A percentile compares a stretch with the other conserved stretches of the same genome.
These are phyloP conservation scores for Tachystola acroxantha DNA, from an alignment of 2,888 invertebrate genomes.

Conservation along the genomic window DNA sequence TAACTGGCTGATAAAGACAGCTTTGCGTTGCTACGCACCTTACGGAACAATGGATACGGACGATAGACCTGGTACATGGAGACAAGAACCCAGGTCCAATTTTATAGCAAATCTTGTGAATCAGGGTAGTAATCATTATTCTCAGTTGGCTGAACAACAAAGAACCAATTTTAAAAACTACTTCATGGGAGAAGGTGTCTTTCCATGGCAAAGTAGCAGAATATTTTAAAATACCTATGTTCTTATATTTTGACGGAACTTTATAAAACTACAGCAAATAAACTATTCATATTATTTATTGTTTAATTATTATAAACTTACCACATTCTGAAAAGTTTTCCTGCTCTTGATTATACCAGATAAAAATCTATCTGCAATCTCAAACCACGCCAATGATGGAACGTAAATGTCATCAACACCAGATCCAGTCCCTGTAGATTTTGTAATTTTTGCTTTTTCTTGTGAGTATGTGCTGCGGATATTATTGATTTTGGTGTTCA, in stretches of 20 bases:
- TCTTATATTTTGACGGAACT: no score
- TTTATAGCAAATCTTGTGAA: slow-evolving; percentile 2
- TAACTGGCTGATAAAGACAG: slow-evolving; percentile 5
- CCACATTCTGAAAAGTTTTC: slow-evolving; percentile 5
- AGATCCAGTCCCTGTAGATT: slow-evolving; percentile 4
- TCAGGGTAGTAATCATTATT: slow-evolving; percentile 4
- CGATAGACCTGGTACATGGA: slow-evolving; percentile 4
- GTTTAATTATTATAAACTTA: background rate
- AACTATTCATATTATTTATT: no score
- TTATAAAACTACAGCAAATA: background rate
- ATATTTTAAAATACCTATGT: slow-evolving; percentile 3
- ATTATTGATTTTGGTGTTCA: slow-evolving; percentile 12
- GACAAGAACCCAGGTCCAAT: slow-evolving; percentile 4
- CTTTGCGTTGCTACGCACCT: background rate
- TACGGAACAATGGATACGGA: slow-evolving; percentile 3
- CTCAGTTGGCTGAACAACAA: slow-evolving; percentile 3
- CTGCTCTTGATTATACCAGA: slow-evolving; percentile 6
- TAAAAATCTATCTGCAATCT: slow-evolving; percentile 8
- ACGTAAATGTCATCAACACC: slow-evolving; percentile 10
- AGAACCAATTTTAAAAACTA: slow-evolving; percentile 4
- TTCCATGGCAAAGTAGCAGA: slow-evolving; percentile 5
- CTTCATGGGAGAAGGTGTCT: slow-evolving; percentile 5
- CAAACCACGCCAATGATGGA: slow-evolving; percentile 1
- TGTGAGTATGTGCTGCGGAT: slow-evolving; percentile 7
- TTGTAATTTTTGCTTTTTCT: slow-evolving; percentile 5